Conservation (phyloP, 2,888 invertebrate species). For the Cephonodes hylas region DNA sequence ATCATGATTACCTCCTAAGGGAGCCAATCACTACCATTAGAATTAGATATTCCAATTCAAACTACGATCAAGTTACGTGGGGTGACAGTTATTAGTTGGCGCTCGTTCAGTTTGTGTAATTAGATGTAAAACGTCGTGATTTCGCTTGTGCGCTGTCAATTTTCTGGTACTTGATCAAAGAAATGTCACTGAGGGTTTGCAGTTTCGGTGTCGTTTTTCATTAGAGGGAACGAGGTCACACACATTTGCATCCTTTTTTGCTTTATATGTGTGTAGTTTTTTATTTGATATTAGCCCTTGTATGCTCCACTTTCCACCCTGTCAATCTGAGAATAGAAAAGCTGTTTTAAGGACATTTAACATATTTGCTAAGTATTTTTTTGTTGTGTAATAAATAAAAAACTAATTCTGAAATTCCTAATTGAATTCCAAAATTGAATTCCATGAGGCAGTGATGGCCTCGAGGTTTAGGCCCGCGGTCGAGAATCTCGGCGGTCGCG, state of each 20-base stretch:
- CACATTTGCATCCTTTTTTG: background rate
- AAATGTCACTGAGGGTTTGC: background rate
- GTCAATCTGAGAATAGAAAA: too few species aligned
- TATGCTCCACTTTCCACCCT: too few species aligned
- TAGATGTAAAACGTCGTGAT: constrained; percentile 24
- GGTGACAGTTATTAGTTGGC: constrained; percentile 52
- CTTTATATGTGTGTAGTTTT: too few species aligned
- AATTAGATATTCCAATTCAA: constrained; percentile 77
- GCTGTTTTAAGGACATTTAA: too few species aligned
- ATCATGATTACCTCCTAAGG: constrained; percentile 78
- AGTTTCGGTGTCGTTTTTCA: background rate
- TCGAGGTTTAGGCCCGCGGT: too few species aligned
- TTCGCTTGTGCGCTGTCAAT: constrained; percentile 18
- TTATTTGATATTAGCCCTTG: too few species aligned
- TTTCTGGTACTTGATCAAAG: constrained; percentile 30
- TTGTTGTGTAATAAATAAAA: too few species aligned
- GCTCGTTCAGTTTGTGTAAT: constrained; percentile 34
- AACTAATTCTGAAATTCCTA: background rate
- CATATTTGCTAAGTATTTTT: too few species aligned
- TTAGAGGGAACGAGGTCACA: background rate
- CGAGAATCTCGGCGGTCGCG: too few species aligned
- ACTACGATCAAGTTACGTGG: constrained; percentile 71
- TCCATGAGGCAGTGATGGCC: too few species aligned
- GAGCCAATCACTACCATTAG: constrained; percentile 78
- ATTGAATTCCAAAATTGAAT: too few species aligned